Percentiles rank a stretch among this genome's conserved stretches.
phyloP scores from a whole-genome alignment of 2,888 invertebrate genomes.

The Colostygia pectinataria region DNA sequence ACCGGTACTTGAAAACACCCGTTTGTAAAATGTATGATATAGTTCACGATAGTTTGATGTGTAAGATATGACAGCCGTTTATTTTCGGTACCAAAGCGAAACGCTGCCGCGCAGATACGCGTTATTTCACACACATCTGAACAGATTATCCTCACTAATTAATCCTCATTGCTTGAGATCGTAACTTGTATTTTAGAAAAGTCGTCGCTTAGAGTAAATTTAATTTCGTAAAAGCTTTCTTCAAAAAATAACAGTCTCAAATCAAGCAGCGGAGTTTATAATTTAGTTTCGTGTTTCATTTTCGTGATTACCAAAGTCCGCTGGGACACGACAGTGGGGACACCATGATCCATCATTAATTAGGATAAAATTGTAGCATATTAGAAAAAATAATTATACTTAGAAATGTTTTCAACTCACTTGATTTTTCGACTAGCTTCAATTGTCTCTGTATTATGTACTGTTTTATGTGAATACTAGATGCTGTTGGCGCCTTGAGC shows the following conservation, averaged over 20 bases:
- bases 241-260: conserved; percentile 30
- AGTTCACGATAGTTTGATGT: no score
- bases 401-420: no score
- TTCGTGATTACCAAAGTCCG: conserved; percentile 23
- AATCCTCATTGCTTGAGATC: neutral
- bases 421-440: no score
- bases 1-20: no score
- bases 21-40: no score
- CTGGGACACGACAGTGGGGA: conserved; percentile 20
- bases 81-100: no score
- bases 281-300: conserved; percentile 33
- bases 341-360: neutral
- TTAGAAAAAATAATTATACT: neutral
- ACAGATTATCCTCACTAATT: neutral
- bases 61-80: no score
- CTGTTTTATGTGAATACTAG: no score
- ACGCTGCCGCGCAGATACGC: no score
- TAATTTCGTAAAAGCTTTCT: conserved; percentile 24
- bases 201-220: conserved; percentile 3
- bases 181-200: neutral
- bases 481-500: no score
- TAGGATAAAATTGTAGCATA: neutral
- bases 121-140: no score
- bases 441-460: no score
- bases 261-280: conserved; percentile 30